phyloP scores from a whole-genome alignment of 2,113 vertebrate species.

The Equus quagga region DNA sequence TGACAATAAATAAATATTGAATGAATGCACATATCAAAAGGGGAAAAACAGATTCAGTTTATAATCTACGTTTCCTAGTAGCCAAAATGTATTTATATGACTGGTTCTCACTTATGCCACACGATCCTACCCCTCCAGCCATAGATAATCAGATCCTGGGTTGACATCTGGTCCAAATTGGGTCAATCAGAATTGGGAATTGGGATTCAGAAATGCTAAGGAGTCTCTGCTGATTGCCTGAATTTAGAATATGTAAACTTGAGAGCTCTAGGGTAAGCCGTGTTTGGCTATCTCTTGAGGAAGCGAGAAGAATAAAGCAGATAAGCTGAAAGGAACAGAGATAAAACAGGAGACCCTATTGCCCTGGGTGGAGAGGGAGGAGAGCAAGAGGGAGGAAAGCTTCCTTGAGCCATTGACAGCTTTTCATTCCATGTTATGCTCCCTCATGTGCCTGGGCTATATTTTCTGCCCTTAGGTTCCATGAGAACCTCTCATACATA shows the following conservation, averaged over 20 bases:
- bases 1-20: background rate
- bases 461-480: background rate
- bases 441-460: background rate
- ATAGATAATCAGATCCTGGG: background rate
- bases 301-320: background rate
- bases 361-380: background rate
- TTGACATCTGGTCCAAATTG: slow-evolving; percentile 14
- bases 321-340: background rate
- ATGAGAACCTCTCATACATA: background rate
- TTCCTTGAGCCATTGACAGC: background rate
- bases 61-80: background rate
- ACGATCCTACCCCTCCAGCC: background rate
- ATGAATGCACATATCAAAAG: background rate
- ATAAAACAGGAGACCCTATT: background rate
- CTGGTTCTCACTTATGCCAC: background rate
- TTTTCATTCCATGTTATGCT: slow-evolving; percentile 20
- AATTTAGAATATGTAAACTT: slow-evolving; percentile 56
- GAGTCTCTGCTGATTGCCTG: slow-evolving; percentile 2
- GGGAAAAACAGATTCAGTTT: background rate
- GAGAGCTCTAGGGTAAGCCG: background rate
- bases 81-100: slow-evolving; percentile 13
- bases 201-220: slow-evolving; percentile 40
- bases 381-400: background rate
- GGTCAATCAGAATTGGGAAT: background rate
- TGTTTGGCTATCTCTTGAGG: background rate